phyloP scores from a whole-genome alignment of 1,140 invertebrate species.

The Caenorhabditis inopinata region DNA sequence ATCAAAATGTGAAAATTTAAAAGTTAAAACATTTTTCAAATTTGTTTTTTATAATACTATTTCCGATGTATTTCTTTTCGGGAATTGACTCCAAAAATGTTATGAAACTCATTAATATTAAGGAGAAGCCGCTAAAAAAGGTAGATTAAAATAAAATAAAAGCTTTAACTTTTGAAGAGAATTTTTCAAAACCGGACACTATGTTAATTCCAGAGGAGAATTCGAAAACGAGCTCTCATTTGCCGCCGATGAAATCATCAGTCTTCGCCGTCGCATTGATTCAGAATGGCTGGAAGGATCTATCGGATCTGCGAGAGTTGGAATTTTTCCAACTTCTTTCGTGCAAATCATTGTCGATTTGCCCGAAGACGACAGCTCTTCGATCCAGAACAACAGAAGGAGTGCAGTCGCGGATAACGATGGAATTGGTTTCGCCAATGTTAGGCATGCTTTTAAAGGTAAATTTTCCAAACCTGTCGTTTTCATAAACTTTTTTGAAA shows the following conservation, averaged over 20 bases:
- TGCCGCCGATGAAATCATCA: slow-evolving; percentile 51
- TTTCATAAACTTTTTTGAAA: no score
- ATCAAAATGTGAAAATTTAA: no score
- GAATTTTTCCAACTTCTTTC: slow-evolving; percentile 52
- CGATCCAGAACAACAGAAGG: slow-evolving; percentile 24
- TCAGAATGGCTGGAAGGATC: slow-evolving; percentile 57
- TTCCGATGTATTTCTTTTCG: no score
- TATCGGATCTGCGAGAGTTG: slow-evolving; percentile 19
- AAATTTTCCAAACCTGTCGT: no score
- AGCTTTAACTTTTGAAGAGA: no score
- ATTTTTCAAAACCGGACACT: no score
- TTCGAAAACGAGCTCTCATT: slow-evolving; percentile 53
- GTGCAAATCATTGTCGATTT: slow-evolving; percentile 49
- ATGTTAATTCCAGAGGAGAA: slow-evolving; percentile 49
- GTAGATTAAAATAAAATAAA: no score
- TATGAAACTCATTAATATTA: no score
- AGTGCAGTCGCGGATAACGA: background rate
- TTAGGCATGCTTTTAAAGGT: slow-evolving; percentile 63
- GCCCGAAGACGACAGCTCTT: background rate
- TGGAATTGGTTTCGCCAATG: slow-evolving; percentile 47
- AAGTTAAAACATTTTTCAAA: no score
- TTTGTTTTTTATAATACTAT: no score
- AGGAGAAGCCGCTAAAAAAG: no score
- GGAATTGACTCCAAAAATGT: no score
- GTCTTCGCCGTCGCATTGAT: slow-evolving; percentile 42